A percentile compares a stretch with the other conserved stretches of the same genome.
Evolutionary conservation across 2,797 vertebrate species (phyloP).

Genomic region (Pseudocheirus occidentalis): DNA sequence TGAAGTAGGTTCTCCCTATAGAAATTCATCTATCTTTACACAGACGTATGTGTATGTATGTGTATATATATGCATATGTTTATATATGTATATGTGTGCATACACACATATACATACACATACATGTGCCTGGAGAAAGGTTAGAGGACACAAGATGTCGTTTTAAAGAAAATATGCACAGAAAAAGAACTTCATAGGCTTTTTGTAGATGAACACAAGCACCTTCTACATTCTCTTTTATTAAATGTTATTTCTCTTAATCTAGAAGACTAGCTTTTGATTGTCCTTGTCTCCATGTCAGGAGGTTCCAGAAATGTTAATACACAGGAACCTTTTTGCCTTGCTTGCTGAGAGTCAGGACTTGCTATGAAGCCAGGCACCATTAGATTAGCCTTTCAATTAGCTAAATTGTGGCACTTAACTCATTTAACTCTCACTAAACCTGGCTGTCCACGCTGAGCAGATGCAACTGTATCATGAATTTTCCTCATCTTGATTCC

Average conservation of each 20-base stretch:
- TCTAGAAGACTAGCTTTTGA: neutral
- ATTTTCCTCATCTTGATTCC: neutral
- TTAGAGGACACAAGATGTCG: neutral
- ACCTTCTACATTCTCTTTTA: neutral
- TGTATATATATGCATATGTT: neutral
- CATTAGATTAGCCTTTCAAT: constrained; percentile 7
- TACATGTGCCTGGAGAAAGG: neutral
- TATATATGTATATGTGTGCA: neutral
- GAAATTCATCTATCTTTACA: too few species aligned
- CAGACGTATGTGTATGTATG: neutral
- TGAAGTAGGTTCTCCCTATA: neutral
- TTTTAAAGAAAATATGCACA: neutral
- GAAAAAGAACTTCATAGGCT: neutral
- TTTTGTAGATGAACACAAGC: neutral
- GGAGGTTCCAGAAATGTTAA: neutral
- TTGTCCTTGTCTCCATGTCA: neutral
- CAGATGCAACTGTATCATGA: neutral
- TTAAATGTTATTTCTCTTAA: neutral
- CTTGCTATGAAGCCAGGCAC: neutral
- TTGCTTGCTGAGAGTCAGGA: neutral
- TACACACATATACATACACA: neutral
- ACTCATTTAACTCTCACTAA: neutral
- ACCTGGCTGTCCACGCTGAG: neutral
- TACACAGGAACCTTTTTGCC: neutral
- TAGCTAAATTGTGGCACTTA: neutral